These are phyloP conservation scores for Tenualosa thibaudeaui DNA, from an alignment of 2,797 vertebrate species.

Conservation along the genomic window DNA sequence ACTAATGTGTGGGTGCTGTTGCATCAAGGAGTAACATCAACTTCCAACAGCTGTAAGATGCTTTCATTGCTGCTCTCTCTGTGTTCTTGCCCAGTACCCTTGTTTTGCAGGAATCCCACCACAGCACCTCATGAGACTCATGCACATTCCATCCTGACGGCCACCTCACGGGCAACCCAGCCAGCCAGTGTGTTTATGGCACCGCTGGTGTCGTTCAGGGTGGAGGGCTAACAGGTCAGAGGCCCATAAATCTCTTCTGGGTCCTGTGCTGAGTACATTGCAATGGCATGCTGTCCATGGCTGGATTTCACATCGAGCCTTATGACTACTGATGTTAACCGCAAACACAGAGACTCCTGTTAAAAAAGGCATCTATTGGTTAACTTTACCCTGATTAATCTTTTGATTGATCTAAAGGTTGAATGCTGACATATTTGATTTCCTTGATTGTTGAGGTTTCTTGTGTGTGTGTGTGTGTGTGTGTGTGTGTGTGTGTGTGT, in stretches of 20 bases:
- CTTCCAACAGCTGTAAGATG: neutral
- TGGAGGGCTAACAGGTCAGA: conserved; percentile 56
- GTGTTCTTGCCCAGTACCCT: neutral
- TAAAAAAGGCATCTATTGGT: neutral
- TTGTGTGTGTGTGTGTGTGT: neutral
- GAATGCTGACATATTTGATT: neutral
- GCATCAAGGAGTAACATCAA: neutral
- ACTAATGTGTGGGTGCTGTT: neutral
- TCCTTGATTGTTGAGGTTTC: neutral
- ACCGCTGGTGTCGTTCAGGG: conserved; percentile 56
- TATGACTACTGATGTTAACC: neutral
- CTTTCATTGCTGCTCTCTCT: neutral
- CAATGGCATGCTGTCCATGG: conserved; percentile 37
- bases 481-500: conserved; percentile 18
- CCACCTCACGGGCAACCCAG: conserved; percentile 39
- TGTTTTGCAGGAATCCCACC: neutral
- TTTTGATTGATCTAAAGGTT: neutral
- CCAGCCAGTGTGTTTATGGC: conserved; percentile 65
- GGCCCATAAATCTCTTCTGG: conserved; percentile 59
- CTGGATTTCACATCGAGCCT: conserved; percentile 14
- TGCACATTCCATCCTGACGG: neutral
- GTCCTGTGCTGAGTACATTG: conserved; percentile 26
- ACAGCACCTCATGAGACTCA: neutral
- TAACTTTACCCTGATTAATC: neutral
- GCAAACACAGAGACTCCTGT: neutral